Percentiles rank a stretch among this genome's conserved stretches.
phyloP scores from a whole-genome alignment of 2,888 invertebrate genomes.

The Lysandra coridon region DNA sequence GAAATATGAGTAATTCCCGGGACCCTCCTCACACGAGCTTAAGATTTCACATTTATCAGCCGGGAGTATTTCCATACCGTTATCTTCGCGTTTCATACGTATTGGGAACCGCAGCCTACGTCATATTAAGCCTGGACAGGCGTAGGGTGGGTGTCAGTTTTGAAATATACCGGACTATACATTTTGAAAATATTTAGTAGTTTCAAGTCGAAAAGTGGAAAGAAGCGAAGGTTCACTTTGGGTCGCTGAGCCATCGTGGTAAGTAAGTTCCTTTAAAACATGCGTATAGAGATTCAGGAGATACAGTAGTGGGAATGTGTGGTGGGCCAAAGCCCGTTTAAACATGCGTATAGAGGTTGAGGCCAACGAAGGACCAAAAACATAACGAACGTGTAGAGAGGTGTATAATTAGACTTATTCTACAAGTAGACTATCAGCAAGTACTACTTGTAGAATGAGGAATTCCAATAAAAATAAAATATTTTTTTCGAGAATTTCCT shows the following conservation, averaged over 20 bases:
- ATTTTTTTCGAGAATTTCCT: too few relatives aligned
- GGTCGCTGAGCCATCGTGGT: too few relatives aligned
- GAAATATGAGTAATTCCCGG: background rate
- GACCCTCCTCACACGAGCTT: slow-evolving; percentile 37
- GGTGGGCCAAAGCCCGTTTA: too few relatives aligned
- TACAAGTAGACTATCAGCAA: too few relatives aligned
- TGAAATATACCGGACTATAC: background rate
- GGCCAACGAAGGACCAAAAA: too few relatives aligned
- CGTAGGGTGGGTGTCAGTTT: slow-evolving; percentile 28
- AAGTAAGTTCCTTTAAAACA: background rate
- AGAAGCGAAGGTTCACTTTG: background rate
- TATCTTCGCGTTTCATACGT: slow-evolving; percentile 45
- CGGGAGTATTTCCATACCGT: slow-evolving; percentile 41
- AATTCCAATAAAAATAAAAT: too few relatives aligned
- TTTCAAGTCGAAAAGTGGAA: background rate
- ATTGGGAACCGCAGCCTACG: slow-evolving; percentile 42
- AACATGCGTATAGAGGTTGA: too few relatives aligned
- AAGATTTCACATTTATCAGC: slow-evolving; percentile 40
- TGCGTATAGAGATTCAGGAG: background rate
- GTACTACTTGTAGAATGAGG: too few relatives aligned
- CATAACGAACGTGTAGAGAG: too few relatives aligned
- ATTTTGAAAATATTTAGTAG: background rate
- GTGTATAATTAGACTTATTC: too few relatives aligned
- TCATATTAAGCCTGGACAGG: slow-evolving; percentile 43
- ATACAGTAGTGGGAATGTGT: too few relatives aligned